These are phyloP conservation scores for Catocala sponsa DNA, from an alignment of 2,888 invertebrate species.

Conservation along the genomic window DNA sequence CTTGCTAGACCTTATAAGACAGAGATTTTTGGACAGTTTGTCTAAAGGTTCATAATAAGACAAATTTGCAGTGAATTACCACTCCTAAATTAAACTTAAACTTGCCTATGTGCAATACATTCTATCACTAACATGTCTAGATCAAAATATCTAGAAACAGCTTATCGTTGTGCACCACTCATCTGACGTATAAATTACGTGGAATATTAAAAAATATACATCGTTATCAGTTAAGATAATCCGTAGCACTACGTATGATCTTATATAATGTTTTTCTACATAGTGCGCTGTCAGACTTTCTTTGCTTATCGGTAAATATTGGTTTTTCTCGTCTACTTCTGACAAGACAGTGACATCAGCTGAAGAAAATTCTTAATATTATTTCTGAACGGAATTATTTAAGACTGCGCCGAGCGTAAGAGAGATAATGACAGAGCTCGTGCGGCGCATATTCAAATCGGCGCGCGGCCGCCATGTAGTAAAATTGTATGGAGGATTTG, in stretches of 20 bases:
- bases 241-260: conserved; percentile 13
- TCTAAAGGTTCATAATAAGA: too few species aligned
- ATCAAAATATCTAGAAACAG: neutral
- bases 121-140: neutral
- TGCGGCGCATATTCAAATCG: too few species aligned
- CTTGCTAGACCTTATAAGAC: too few species aligned
- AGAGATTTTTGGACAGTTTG: too few species aligned
- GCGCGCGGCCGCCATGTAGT: too few species aligned
- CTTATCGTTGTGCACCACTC: neutral
- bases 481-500: too few species aligned
- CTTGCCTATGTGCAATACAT: too few species aligned
- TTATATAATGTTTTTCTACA: conserved; percentile 29
- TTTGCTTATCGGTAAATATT: conserved; percentile 7
- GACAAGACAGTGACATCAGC: neutral
- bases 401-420: too few species aligned
- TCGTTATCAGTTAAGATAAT: conserved; percentile 37
- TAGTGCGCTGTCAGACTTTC: neutral
- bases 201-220: conserved; percentile 17
- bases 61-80: too few species aligned
- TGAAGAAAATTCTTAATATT: neutral
- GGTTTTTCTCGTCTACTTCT: neutral
- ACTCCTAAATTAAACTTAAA: too few species aligned
- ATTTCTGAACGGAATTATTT: too few species aligned
- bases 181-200: neutral
- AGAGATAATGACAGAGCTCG: too few species aligned